Evolutionary conservation across 2,888 invertebrate species (phyloP).

Genomic region (Habrosyne pyritoides): DNA sequence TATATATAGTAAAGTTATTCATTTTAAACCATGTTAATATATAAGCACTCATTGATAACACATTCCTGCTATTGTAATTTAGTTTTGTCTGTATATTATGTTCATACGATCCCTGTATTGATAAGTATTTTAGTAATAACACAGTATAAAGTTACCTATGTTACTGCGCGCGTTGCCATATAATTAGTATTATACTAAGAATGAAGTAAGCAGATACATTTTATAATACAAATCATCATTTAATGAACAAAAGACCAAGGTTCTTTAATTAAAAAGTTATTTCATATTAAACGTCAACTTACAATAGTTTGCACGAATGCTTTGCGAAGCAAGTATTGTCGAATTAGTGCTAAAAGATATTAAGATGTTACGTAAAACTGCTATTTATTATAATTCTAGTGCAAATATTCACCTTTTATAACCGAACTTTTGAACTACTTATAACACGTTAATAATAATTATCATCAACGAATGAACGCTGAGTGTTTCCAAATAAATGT

Average conservation of each 20-base stretch:
- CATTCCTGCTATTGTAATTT: conserved; percentile 64
- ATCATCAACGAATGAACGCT: background rate
- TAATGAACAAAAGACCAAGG: background rate
- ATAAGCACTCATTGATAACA: conserved; percentile 43
- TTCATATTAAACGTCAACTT: background rate
- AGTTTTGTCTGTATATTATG: conserved; percentile 66
- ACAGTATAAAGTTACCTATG: conserved; percentile 72
- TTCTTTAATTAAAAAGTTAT: background rate
- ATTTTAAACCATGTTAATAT: conserved; percentile 18
- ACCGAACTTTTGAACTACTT: background rate
- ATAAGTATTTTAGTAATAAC: conserved; percentile 36
- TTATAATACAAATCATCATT: background rate
- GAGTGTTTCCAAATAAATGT: conserved; percentile 9
- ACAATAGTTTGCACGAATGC: background rate
- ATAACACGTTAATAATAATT: background rate
- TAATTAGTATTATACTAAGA: conserved; percentile 45
- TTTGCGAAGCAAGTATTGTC: background rate
- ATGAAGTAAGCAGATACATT: conserved; percentile 12
- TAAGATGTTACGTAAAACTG: background rate
- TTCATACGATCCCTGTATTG: conserved; percentile 35
- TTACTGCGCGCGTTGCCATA: conserved; percentile 77
- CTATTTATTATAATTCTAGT: conserved; percentile 1
- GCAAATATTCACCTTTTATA: background rate
- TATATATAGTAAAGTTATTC: conserved; percentile 9
- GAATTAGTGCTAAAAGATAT: background rate